Conservation (phyloP, 2,888 invertebrate species). For the Capitulum mitella region DNA sequence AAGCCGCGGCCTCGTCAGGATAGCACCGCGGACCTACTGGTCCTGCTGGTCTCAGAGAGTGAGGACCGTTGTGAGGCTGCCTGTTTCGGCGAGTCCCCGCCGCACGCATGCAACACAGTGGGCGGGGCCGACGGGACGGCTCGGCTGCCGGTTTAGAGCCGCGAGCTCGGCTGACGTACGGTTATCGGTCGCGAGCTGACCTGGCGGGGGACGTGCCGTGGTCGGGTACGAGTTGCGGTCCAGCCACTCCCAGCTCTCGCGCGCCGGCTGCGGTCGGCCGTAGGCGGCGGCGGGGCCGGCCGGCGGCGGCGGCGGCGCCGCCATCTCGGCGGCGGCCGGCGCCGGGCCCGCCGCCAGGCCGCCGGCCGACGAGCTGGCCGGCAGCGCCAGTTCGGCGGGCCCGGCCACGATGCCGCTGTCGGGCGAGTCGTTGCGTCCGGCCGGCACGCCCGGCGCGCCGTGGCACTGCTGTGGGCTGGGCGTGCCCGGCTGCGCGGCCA, state of each 20-base stretch:
- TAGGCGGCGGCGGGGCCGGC: not conserved
- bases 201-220: not conserved
- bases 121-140: too few relatives aligned
- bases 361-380: not conserved
- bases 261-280: not conserved
- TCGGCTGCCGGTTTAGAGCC: too few relatives aligned
- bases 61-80: too few relatives aligned
- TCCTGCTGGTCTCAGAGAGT: too few relatives aligned
- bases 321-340: not conserved
- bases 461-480: not conserved
- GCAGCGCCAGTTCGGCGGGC: not conserved
- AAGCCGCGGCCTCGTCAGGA: too few relatives aligned
- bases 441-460: not conserved
- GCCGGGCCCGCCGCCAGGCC: not conserved
- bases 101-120: too few relatives aligned
- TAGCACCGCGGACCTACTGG: too few relatives aligned
- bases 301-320: not conserved
- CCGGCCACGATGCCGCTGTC: conserved; percentile 5
- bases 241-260: conserved; percentile 17
- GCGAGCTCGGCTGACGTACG: not conserved
- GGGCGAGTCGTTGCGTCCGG: conserved; percentile 3
- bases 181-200: not conserved
- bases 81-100: too few relatives aligned
- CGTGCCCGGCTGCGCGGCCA: conserved; percentile 9
- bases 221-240: conserved; percentile 18